Evolutionary conservation across 2,888 invertebrate genomes (phyloP).

Genomic region (Papilio demoleus): DNA sequence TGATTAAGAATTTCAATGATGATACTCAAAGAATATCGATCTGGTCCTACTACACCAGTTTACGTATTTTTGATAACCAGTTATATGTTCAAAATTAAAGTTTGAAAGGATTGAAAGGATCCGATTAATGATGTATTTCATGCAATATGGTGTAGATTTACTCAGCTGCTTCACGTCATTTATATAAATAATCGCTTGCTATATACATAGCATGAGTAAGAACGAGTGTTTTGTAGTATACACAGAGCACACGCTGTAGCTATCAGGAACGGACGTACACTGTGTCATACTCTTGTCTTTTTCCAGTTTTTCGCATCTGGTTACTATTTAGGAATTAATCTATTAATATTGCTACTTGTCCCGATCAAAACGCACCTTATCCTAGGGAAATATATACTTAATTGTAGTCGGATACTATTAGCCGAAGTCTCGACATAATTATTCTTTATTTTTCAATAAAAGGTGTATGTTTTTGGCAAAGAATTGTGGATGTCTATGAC

Average conservation of each 20-base stretch:
- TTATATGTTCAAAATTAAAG: no score
- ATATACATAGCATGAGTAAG: conserved; percentile 16
- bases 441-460: not conserved
- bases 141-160: not conserved
- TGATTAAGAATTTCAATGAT: not conserved
- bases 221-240: not conserved
- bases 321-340: not conserved
- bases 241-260: not conserved
- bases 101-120: no score
- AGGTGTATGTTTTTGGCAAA: no score
- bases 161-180: conserved; percentile 3
- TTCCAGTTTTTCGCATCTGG: not conserved
- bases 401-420: not conserved
- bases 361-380: not conserved
- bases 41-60: not conserved
- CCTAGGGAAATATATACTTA: no score
- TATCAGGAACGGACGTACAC: not conserved
- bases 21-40: not conserved
- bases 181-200: conserved; percentile 1
- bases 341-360: not conserved
- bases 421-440: not conserved
- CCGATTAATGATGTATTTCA: not conserved
- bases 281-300: not conserved
- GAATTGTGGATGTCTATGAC: not conserved
- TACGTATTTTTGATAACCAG: no score